phyloP scores from a whole-genome alignment of 1,140 invertebrate species.

The Pristionchus pacificus region DNA sequence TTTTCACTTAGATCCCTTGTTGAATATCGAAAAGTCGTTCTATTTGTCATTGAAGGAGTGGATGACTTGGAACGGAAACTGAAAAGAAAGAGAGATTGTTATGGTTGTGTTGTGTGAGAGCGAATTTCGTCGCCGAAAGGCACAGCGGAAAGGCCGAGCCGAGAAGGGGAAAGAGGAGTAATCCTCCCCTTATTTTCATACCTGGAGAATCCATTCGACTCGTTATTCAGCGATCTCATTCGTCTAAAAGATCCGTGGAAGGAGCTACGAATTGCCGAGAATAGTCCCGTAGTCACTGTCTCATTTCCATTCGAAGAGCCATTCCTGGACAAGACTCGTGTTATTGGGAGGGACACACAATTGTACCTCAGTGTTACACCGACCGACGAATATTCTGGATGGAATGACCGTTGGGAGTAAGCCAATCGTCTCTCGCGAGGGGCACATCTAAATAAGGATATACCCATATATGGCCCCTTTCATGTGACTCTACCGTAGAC shows the following conservation, averaged over 20 bases:
- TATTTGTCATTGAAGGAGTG: too few species aligned
- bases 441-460: not conserved
- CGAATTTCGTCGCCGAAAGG: too few species aligned
- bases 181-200: too few species aligned
- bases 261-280: not conserved
- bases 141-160: not conserved
- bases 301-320: not conserved
- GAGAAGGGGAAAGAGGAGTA: not conserved
- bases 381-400: not conserved
- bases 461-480: not conserved
- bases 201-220: not conserved
- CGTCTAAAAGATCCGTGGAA: not conserved
- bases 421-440: not conserved
- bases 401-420: not conserved
- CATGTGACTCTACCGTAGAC: constrained; percentile 26
- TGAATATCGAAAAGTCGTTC: not conserved
- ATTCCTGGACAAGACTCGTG: not conserved
- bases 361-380: not conserved
- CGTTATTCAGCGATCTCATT: not conserved
- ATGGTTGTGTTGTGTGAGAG: too few species aligned
- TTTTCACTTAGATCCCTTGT: too few species aligned
- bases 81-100: too few species aligned
- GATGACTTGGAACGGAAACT: too few species aligned
- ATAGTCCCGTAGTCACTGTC: not conserved
- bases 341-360: too few species aligned